Conservation (phyloP, 2,888 invertebrate genomes). For the Serrognathus titanus region DNA sequence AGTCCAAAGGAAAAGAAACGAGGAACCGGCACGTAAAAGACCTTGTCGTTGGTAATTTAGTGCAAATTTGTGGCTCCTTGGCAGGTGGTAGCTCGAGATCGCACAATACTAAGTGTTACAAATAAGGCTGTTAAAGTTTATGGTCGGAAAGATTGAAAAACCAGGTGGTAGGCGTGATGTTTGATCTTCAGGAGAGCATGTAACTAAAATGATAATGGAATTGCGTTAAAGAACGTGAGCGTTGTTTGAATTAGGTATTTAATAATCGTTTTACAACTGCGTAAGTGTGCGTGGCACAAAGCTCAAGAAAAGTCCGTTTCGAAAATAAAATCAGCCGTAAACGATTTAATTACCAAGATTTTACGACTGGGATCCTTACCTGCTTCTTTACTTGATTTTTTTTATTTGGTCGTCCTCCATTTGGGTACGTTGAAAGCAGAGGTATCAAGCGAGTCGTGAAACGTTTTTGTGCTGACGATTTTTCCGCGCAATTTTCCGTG, state of each 20-base stretch:
- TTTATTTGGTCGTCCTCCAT: too few relatives aligned
- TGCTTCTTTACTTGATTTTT: too few relatives aligned
- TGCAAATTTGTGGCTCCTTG: constrained; percentile 22
- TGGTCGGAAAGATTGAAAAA: constrained; percentile 25
- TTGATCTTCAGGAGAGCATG: constrained; percentile 21
- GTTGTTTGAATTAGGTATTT: constrained; percentile 1
- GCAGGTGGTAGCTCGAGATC: constrained; percentile 29
- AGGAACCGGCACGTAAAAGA: not conserved
- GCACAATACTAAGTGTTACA: constrained; percentile 23
- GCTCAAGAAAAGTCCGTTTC: too few relatives aligned
- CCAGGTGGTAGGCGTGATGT: constrained; percentile 37
- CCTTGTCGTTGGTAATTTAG: constrained; percentile 9
- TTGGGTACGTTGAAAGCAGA: too few relatives aligned
- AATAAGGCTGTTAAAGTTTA: constrained; percentile 31
- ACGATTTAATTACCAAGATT: too few relatives aligned
- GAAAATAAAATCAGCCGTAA: too few relatives aligned
- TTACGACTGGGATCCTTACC: too few relatives aligned
- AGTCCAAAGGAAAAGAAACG: constrained; percentile 2
- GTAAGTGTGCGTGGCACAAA: too few relatives aligned
- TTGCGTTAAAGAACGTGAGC: not conserved
- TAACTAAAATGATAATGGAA: not conserved
- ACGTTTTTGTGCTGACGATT: too few relatives aligned
- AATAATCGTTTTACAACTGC: not conserved
- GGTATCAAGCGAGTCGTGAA: too few relatives aligned
- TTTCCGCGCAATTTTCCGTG: too few relatives aligned